phyloP scores from a whole-genome alignment of 1,140 invertebrate genomes.

The Drosophila eugracilis region DNA sequence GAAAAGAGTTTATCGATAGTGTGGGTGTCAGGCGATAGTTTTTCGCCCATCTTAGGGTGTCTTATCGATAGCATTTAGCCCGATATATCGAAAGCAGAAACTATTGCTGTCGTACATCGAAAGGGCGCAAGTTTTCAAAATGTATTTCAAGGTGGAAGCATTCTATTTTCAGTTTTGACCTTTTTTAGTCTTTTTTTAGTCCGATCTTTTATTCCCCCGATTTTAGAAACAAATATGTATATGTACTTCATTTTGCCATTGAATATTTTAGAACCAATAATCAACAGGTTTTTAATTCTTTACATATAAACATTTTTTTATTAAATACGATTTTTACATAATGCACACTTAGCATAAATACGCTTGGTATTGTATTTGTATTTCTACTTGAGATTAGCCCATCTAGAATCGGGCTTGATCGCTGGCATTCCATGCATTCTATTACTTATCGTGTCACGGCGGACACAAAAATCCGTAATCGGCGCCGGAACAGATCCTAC shows the following conservation, averaged over 20 bases:
- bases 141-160: background rate
- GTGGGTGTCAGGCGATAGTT: background rate
- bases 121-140: background rate
- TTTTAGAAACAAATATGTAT: no score
- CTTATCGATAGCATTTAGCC: background rate
- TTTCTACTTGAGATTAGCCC: constrained; percentile 60
- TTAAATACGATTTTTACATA: constrained; percentile 68
- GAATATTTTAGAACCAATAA: background rate
- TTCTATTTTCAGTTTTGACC: no score
- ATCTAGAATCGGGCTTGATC: constrained; percentile 38
- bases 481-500: constrained; percentile 85
- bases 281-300: background rate
- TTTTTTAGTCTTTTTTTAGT: no score
- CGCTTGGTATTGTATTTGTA: constrained; percentile 50
- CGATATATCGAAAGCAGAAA: background rate
- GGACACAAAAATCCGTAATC: constrained; percentile 14
- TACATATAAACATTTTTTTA: constrained; percentile 72
- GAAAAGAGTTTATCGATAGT: constrained; percentile 1
- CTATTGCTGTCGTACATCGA: background rate
- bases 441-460: constrained; percentile 24
- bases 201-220: no score
- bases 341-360: constrained; percentile 58
- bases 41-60: background rate
- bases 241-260: no score
- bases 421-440: constrained; percentile 34